Base-by-base conservation (phyloP, 1,140 invertebrate species). In the Aleiodes sp. region DNA sequence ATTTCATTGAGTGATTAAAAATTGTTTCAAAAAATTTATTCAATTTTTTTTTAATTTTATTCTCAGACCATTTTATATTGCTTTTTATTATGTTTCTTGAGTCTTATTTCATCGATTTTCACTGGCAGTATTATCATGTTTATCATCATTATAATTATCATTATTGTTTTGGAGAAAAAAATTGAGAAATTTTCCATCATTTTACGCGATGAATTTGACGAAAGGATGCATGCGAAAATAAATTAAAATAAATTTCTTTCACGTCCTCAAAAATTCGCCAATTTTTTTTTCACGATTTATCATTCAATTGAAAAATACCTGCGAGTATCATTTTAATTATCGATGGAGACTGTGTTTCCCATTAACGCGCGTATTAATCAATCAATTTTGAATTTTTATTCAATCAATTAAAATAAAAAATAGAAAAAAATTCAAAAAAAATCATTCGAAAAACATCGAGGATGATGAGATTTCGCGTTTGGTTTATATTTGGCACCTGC, bases 31-130 rank as follows among this genome's bases (percentile, higher is more conserved):
- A 52, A n/a, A n/a, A n/a, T n/a, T 52, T 52, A 6, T 35, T 35
- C 31, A 35, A 35, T 35, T 35, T 16, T 16, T 24, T 52, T 8
- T 9, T 52, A n/a, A n/a, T n/a, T n/a, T n/a, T n/a, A n/a, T n/a
- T n/a, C n/a, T 52, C 41, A 46, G 41, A 19, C 16, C 41, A 24
- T 43, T 7, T 10, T 12, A 6, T 43, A 16, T 43, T 43, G 39
- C n/a, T 43, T 43, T 43, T 43, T 16, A 65, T 73, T 81, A 78
- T 79, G 76, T 80, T 82, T 82, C 75, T 72, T 68, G 65, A 82
- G 82, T 83, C 79, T 83, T 79, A 78, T 81, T 70, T 76, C 66
- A 33, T 31, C 14, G 31, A 21, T n/a, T 39, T 57, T 57, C 19
- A 31, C 64, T 52, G 72, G 61, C 74, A 78, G 75, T 77, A 72